Conservation (phyloP, 2,888 invertebrate species). For the Eupithecia subumbrata region DNA sequence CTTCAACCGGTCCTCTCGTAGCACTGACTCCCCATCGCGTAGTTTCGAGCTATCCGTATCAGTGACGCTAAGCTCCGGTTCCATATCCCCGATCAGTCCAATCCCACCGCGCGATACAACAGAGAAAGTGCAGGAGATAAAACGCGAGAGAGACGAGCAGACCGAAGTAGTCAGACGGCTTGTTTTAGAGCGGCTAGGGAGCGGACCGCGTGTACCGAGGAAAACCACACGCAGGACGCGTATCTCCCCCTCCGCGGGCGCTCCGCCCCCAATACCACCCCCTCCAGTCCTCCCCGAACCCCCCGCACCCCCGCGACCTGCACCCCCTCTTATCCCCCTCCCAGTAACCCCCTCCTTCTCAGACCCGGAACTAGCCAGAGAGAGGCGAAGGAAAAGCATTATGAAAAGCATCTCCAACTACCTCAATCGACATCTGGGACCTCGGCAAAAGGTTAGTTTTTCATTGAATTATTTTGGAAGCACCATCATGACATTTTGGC, state of each 20-base stretch:
- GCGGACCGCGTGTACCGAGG: slow-evolving; percentile 57
- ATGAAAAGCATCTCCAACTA: slow-evolving; percentile 93
- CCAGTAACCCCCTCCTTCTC: slow-evolving; percentile 80
- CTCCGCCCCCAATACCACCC: slow-evolving; percentile 66
- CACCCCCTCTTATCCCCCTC: slow-evolving; percentile 61
- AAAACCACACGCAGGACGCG: slow-evolving; percentile 28
- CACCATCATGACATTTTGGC: slow-evolving; percentile 7
- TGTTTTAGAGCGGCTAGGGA: slow-evolving; percentile 89
- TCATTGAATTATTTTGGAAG: neutral
- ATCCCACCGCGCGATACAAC: slow-evolving; percentile 72
- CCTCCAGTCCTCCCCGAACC: slow-evolving; percentile 55
- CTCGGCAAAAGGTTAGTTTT: slow-evolving; percentile 83
- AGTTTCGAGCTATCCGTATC: slow-evolving; percentile 60
- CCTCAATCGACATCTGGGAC: slow-evolving; percentile 89
- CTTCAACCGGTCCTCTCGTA: slow-evolving; percentile 62
- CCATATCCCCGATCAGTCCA: slow-evolving; percentile 67
- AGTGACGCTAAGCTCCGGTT: slow-evolving; percentile 61
- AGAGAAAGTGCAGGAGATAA: slow-evolving; percentile 40
- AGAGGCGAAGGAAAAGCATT: slow-evolving; percentile 90
- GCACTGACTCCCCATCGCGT: slow-evolving; percentile 58
- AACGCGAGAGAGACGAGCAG: slow-evolving; percentile 83
- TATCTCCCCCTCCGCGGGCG: slow-evolving; percentile 33
- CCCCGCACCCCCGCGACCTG: slow-evolving; percentile 54
- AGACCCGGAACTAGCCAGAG: slow-evolving; percentile 83
- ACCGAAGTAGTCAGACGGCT: slow-evolving; percentile 92